Conservation (phyloP, 2,113 vertebrate genomes). For the Ammodytes marinus region DNA sequence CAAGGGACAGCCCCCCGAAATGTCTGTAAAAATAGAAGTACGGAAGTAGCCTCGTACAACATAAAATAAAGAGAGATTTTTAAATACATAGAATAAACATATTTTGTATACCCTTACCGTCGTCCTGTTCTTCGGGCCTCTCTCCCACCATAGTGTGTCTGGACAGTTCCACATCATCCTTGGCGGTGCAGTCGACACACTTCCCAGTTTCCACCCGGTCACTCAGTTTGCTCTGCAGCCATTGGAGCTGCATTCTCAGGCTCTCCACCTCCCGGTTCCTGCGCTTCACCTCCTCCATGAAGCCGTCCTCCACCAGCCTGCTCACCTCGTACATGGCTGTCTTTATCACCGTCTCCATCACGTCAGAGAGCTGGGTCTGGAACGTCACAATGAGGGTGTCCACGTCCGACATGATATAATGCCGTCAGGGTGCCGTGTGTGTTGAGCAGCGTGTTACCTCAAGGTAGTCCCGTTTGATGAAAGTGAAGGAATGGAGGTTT, state of each 20-base stretch:
- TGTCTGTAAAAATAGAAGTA: conserved; percentile 46
- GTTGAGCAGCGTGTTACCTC: too few species aligned
- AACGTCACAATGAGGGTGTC: conserved; percentile 81
- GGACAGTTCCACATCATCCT: conserved; percentile 36
- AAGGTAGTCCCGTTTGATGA: too few species aligned
- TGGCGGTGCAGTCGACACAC: conserved; percentile 59
- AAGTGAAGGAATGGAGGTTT: too few species aligned
- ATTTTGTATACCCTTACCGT: conserved; percentile 49
- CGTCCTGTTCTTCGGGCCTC: conserved; percentile 1
- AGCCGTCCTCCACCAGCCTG: conserved; percentile 81
- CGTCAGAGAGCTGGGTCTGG: conserved; percentile 83
- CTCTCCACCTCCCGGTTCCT: conserved; percentile 77
- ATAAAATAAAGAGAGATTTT: not conserved
- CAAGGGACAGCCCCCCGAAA: conserved; percentile 32
- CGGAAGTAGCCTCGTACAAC: not conserved
- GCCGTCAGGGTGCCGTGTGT: not conserved
- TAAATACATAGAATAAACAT: too few species aligned
- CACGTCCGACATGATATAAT: conserved; percentile 73
- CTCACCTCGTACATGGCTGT: conserved; percentile 83
- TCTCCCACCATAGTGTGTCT: conserved; percentile 19
- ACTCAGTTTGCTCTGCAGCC: conserved; percentile 67
- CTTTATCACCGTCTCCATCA: conserved; percentile 85
- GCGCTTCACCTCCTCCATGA: conserved; percentile 81
- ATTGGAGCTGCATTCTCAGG: conserved; percentile 74
- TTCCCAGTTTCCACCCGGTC: conserved; percentile 36